Conservation (phyloP, 2,888 invertebrate species). For the Pomacea canaliculata region DNA sequence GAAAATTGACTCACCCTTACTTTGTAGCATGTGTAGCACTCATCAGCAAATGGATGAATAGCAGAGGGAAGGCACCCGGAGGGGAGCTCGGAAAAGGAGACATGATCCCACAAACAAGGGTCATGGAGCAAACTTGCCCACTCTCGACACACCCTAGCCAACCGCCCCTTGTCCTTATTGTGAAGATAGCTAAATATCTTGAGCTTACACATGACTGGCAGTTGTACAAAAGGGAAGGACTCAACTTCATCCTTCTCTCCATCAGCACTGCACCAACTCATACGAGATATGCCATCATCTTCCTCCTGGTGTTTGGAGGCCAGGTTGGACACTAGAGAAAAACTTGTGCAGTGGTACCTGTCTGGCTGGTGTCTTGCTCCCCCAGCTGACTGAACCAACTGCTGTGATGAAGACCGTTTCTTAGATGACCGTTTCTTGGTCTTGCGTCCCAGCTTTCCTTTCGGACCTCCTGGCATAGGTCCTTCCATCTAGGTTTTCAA, state of each 20-base stretch:
- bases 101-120: constrained; percentile 59
- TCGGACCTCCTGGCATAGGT: constrained; percentile 9
- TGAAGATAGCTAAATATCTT: constrained; percentile 63
- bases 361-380: constrained; percentile 15
- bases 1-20: constrained; percentile 58
- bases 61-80: constrained; percentile 50
- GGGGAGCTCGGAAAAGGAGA: constrained; percentile 63
- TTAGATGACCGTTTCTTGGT: constrained; percentile 23
- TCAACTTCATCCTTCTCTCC: background rate
- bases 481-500: constrained; percentile 9
- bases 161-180: constrained; percentile 57
- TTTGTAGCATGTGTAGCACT: constrained; percentile 58
- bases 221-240: constrained; percentile 56
- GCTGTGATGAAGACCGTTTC: constrained; percentile 19
- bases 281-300: constrained; percentile 31
- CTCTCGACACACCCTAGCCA: constrained; percentile 54
- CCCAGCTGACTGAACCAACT: constrained; percentile 7
- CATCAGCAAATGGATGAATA: constrained; percentile 41
- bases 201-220: constrained; percentile 62
- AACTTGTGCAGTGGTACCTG: constrained; percentile 41
- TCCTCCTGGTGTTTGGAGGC: constrained; percentile 25
- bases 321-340: constrained; percentile 45
- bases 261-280: constrained; percentile 24
- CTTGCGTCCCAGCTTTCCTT: constrained; percentile 16
- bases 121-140: constrained; percentile 58